Evolutionary conservation across 2,113 vertebrate genomes (phyloP).

Genomic region (Pithys albifrons): DNA sequence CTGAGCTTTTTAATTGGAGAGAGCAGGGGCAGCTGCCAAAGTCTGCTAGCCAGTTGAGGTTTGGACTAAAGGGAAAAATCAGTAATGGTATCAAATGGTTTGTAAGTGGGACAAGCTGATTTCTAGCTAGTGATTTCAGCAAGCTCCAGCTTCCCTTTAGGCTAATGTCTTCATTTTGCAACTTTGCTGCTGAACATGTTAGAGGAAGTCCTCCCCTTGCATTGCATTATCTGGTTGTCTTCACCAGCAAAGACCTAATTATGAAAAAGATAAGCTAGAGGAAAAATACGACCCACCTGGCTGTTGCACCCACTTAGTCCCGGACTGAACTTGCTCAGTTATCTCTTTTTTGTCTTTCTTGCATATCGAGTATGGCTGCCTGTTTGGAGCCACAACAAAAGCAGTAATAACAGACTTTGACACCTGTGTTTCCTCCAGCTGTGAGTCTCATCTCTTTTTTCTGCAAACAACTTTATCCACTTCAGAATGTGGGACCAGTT

Average conservation of each 20-base stretch:
- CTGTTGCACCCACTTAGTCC: neutral
- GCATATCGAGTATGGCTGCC: neutral
- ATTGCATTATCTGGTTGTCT: neutral
- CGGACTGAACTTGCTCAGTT: neutral
- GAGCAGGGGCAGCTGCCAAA: neutral
- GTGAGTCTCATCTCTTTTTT: slow-evolving; percentile 31
- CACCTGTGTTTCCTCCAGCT: slow-evolving; percentile 55
- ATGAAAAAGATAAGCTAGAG: neutral
- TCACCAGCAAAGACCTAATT: neutral
- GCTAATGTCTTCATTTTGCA: neutral
- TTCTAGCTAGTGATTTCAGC: neutral
- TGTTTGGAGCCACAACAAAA: slow-evolving; percentile 49
- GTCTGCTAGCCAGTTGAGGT: neutral
- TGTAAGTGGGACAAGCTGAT: neutral
- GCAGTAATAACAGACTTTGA: slow-evolving; percentile 51
- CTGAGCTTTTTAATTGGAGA: neutral
- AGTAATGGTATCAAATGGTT: neutral
- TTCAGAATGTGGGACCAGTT: slow-evolving; percentile 3
- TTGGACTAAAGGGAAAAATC: neutral
- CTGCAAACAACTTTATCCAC: slow-evolving; percentile 9
- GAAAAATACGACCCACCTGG: slow-evolving; percentile 11
- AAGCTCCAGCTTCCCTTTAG: neutral
- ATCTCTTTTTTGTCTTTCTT: neutral
- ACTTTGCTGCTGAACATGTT: neutral
- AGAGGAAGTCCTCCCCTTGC: neutral